phyloP scores from a whole-genome alignment of 2,888 invertebrate genomes.

The Tachina fera region DNA sequence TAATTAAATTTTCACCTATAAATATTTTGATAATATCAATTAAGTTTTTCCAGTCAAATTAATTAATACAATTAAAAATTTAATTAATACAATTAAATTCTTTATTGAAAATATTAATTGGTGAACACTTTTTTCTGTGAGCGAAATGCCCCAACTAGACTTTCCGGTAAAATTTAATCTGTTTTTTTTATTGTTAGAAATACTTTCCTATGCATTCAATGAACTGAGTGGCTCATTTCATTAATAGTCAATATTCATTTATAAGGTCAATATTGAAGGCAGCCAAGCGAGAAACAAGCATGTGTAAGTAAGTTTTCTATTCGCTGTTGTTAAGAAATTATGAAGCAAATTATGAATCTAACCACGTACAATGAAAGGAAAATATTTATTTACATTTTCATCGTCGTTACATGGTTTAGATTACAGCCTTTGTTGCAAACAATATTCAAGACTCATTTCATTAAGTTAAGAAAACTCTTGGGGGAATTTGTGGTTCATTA shows the following conservation, averaged over 20 bases:
- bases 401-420: slow-evolving; percentile 9
- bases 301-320: background rate
- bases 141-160: too few species aligned
- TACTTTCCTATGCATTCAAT: background rate
- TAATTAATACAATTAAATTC: too few species aligned
- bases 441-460: slow-evolving; percentile 45
- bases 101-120: too few species aligned
- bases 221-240: background rate
- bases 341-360: slow-evolving; percentile 38
- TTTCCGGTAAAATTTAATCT: too few species aligned
- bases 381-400: slow-evolving; percentile 41
- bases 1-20: too few species aligned
- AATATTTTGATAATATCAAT: too few species aligned
- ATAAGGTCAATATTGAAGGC: background rate
- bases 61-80: too few species aligned
- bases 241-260: slow-evolving; percentile 14
- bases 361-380: slow-evolving; percentile 32
- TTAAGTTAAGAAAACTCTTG: slow-evolving; percentile 41
- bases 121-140: too few species aligned
- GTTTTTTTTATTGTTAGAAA: too few species aligned
- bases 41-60: too few species aligned
- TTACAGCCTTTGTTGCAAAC: slow-evolving; percentile 47
- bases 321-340: background rate
- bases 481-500: slow-evolving; percentile 63
- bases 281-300: slow-evolving; percentile 25